A percentile compares a stretch with the other conserved stretches of the same genome.
These are phyloP conservation scores for Melipona bicolor DNA, from an alignment of 2,888 invertebrate genomes.

Conservation along the genomic window DNA sequence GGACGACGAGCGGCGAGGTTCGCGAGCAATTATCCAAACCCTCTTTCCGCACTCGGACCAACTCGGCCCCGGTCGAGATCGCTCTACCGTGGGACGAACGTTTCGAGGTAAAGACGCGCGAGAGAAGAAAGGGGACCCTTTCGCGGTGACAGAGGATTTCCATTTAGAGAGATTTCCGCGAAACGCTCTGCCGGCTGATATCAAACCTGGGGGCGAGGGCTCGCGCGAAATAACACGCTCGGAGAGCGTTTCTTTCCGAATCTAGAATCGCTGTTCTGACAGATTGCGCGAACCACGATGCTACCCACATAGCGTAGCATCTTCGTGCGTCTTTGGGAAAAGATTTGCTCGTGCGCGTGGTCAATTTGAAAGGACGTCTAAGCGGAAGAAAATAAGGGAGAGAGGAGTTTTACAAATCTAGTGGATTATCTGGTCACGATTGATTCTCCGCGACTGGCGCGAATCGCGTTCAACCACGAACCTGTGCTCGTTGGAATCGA, in stretches of 20 bases:
- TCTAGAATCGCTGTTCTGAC: slow-evolving; percentile 30
- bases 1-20: slow-evolving; percentile 56
- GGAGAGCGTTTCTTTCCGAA: slow-evolving; percentile 46
- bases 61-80: slow-evolving; percentile 53
- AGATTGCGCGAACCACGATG: not conserved
- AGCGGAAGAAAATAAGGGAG: too few species aligned
- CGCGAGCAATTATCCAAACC: slow-evolving; percentile 63
- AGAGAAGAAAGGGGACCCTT: slow-evolving; percentile 67
- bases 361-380: too few species aligned
- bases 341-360: too few species aligned
- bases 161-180: slow-evolving; percentile 77
- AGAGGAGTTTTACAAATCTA: not conserved
- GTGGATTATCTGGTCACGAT: slow-evolving; percentile 19
- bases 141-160: slow-evolving; percentile 74
- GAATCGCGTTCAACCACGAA: not conserved
- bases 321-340: too few species aligned
- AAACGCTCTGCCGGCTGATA: slow-evolving; percentile 53
- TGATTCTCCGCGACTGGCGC: slow-evolving; percentile 14
- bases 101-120: slow-evolving; percentile 46
- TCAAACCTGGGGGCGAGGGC: slow-evolving; percentile 46
- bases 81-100: slow-evolving; percentile 53
- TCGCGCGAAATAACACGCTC: slow-evolving; percentile 44
- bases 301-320: too few species aligned
- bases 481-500: too few species aligned
- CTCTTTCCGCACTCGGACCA: slow-evolving; percentile 46